Percentiles rank a stretch among this genome's conserved stretches.
phyloP scores from a whole-genome alignment of 2,888 invertebrate species.

The Allophyes oxyacanthae region DNA sequence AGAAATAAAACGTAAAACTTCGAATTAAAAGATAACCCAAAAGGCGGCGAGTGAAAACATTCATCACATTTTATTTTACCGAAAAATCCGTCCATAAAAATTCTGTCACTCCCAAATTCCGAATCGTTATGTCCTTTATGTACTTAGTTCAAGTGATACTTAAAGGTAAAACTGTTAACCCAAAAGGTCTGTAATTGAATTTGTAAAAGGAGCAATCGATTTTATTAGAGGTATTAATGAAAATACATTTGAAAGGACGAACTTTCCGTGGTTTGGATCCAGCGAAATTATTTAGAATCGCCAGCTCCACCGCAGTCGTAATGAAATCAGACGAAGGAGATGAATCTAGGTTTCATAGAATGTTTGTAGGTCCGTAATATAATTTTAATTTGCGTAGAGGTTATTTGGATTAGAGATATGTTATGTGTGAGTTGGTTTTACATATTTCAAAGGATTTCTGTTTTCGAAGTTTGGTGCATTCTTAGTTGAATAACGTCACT shows the following conservation, averaged over 20 bases:
- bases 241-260: slow-evolving; percentile 16
- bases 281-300: slow-evolving; percentile 6
- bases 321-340: slow-evolving; percentile 16
- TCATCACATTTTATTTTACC: slow-evolving; percentile 1
- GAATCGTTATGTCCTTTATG: not conserved
- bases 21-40: slow-evolving; percentile 6
- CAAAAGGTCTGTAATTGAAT: slow-evolving; percentile 13
- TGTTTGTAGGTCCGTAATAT: slow-evolving; percentile 2
- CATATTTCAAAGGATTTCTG: too few relatives aligned
- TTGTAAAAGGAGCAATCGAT: slow-evolving; percentile 18
- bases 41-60: not conserved
- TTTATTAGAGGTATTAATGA: slow-evolving; percentile 13
- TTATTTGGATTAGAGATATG: not conserved
- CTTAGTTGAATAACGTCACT: too few relatives aligned
- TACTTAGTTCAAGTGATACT: slow-evolving; percentile 14
- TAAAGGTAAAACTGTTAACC: slow-evolving; percentile 13
- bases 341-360: slow-evolving; percentile 19
- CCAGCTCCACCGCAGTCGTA: slow-evolving; percentile 2
- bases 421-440: too few relatives aligned
- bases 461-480: too few relatives aligned
- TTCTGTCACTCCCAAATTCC: not conserved
- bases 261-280: slow-evolving; percentile 6
- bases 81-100: slow-evolving; percentile 2
- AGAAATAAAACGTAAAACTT: not conserved
- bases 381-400: slow-evolving; percentile 9